A percentile compares a stretch with the other conserved stretches of the same genome.
phyloP scores from a whole-genome alignment of 2,888 invertebrate genomes.

The Pedicia rivosa region DNA sequence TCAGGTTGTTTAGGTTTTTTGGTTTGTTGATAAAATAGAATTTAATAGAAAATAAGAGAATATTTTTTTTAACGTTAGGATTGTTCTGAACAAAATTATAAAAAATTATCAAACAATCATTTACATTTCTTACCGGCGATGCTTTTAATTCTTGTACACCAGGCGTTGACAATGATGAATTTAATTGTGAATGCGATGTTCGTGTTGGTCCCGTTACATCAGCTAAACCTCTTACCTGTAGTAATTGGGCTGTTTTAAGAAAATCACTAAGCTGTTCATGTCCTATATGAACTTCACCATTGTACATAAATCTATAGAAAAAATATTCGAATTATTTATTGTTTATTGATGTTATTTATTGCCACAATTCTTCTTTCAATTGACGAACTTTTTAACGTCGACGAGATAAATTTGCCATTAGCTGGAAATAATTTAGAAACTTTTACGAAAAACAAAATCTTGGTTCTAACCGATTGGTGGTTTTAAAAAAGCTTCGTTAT shows the following conservation, averaged over 20 bases:
- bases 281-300: conserved; percentile 79
- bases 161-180: conserved; percentile 17
- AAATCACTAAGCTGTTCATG: conserved; percentile 77
- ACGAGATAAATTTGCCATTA: too few relatives aligned
- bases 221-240: conserved; percentile 73
- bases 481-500: too few relatives aligned
- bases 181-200: conserved; percentile 14
- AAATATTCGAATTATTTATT: conserved; percentile 3
- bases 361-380: too few relatives aligned
- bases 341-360: conserved; percentile 7
- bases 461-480: too few relatives aligned
- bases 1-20: background rate
- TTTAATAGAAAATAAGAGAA: too few relatives aligned
- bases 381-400: too few relatives aligned
- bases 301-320: conserved; percentile 66
- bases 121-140: conserved; percentile 30
- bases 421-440: too few relatives aligned
- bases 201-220: conserved; percentile 42
- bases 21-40: too few relatives aligned
- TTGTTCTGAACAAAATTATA: too few relatives aligned
- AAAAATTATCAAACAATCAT: too few relatives aligned
- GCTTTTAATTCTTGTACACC: conserved; percentile 31
- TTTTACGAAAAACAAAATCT: too few relatives aligned
- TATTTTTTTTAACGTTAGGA: too few relatives aligned
- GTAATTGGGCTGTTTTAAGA: conserved; percentile 70